Conservation (phyloP, 2,888 invertebrate genomes). For the Brachylomia viminalis region DNA sequence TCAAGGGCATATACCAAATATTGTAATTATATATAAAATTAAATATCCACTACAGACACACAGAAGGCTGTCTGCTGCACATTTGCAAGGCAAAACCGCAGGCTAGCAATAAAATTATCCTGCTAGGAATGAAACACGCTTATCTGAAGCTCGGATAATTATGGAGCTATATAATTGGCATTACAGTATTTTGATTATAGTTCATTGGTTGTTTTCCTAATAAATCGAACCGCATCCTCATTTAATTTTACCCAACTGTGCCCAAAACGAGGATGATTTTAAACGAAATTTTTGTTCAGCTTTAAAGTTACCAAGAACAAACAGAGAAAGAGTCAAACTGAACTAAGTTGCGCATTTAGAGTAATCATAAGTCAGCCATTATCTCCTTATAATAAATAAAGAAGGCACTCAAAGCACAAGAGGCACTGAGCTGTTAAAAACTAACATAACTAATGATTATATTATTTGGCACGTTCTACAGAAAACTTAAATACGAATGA, state of each 20-base stretch:
- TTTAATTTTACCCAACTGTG: not conserved
- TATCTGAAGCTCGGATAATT: not conserved
- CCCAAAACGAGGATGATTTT: no score
- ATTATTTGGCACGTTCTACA: not conserved
- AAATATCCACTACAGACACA: conserved; percentile 18
- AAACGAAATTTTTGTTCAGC: not conserved
- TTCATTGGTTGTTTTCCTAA: not conserved
- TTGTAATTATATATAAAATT: not conserved
- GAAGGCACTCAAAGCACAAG: not conserved
- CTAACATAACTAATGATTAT: not conserved
- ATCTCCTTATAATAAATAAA: not conserved
- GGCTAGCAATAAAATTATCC: conserved; percentile 47
- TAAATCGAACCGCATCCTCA: not conserved
- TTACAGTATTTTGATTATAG: not conserved
- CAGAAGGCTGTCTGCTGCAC: not conserved
- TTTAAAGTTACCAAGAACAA: not conserved
- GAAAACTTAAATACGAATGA: not conserved
- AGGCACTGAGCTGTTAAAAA: not conserved
- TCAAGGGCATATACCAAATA: conserved; percentile 9
- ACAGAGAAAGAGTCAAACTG: not conserved
- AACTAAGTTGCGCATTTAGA: not conserved
- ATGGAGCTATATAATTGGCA: not conserved
- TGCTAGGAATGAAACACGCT: conserved; percentile 11
- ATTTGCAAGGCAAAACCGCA: conserved; percentile 32
- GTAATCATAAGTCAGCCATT: not conserved